A percentile compares a stretch with the other conserved stretches of the same genome.
Evolutionary conservation across 1,140 invertebrate genomes (phyloP).

Genomic region (Pogonomyrmex californicus): DNA sequence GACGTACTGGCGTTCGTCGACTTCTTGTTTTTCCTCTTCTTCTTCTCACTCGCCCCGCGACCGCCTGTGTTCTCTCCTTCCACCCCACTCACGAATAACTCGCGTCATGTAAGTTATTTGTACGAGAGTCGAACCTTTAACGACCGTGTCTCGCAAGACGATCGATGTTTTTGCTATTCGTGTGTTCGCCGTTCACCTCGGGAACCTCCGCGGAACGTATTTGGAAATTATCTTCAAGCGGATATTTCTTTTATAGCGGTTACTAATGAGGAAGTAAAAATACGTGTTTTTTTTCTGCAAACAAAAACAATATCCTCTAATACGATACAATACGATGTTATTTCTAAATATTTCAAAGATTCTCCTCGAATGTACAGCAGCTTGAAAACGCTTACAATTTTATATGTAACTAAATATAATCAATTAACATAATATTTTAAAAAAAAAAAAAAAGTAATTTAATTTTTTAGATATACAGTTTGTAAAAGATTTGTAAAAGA

Average conservation of each 20-base stretch:
- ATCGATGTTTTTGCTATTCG: slow-evolving; percentile 65
- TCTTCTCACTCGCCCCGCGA: slow-evolving; percentile 47
- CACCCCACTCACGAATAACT: slow-evolving; percentile 74
- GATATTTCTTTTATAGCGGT: neutral
- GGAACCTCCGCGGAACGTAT: slow-evolving; percentile 5
- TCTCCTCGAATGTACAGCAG: neutral
- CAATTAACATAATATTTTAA: neutral
- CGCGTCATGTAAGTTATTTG: slow-evolving; percentile 76
- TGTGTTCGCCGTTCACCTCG: slow-evolving; percentile 22
- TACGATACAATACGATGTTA: neutral
- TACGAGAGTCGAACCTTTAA: slow-evolving; percentile 68
- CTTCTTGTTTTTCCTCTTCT: slow-evolving; percentile 57
- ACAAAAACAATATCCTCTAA: neutral
- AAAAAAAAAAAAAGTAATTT: neutral
- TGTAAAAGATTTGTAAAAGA: neutral
- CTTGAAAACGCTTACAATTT: neutral
- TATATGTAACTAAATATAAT: neutral
- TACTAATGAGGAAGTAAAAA: neutral
- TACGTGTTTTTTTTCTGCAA: neutral
- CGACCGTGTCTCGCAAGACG: slow-evolving; percentile 59
- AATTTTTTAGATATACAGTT: neutral
- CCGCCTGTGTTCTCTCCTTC: slow-evolving; percentile 27
- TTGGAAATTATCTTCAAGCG: slow-evolving; percentile 30
- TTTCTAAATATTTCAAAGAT: neutral
- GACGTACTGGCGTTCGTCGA: slow-evolving; percentile 66